Percentiles rank a stretch among this genome's conserved stretches.
phyloP scores from a whole-genome alignment of 2,888 invertebrate genomes.

The Leptothorax acervorum region DNA sequence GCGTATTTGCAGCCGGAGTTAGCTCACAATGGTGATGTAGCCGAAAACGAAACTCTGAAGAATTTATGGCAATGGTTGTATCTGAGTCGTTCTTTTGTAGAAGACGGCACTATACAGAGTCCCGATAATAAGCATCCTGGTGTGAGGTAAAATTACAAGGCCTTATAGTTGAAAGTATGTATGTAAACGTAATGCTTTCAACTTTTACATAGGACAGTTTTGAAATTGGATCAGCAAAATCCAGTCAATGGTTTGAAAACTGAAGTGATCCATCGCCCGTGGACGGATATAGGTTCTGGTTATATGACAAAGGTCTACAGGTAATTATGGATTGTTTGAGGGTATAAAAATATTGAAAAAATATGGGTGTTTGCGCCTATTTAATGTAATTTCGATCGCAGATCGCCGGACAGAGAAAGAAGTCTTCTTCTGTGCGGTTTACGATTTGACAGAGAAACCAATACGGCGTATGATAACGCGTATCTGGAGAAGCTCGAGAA shows the following conservation, averaged over 20 bases:
- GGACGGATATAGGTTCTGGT: constrained; percentile 89
- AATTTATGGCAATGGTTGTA: constrained; percentile 95
- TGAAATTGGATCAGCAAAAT: constrained; percentile 87
- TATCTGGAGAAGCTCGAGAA: constrained; percentile 91
- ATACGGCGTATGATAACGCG: constrained; percentile 85
- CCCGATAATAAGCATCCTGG: constrained; percentile 89
- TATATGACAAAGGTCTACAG: constrained; percentile 87
- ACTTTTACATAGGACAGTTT: constrained; percentile 84
- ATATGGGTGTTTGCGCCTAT: not conserved
- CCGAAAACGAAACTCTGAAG: constrained; percentile 91
- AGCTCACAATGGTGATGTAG: constrained; percentile 92
- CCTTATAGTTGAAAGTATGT: constrained; percentile 1
- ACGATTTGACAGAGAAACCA: constrained; percentile 92
- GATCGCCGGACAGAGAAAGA: constrained; percentile 90
- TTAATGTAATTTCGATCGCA: constrained; percentile 51
- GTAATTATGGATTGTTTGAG: constrained; percentile 78
- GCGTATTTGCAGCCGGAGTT: constrained; percentile 88
- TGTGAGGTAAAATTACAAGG: constrained; percentile 82
- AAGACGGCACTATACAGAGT: constrained; percentile 89
- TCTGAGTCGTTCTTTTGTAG: constrained; percentile 90
- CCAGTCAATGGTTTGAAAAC: constrained; percentile 86
- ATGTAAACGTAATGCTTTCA: constrained; percentile 26
- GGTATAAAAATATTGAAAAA: not conserved
- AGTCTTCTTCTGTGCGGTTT: constrained; percentile 96
- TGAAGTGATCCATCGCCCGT: constrained; percentile 88